A percentile compares a stretch with the other conserved stretches of the same genome.
phyloP scores from a whole-genome alignment of 2,113 vertebrate genomes.

The Sphyrna mokarran region DNA sequence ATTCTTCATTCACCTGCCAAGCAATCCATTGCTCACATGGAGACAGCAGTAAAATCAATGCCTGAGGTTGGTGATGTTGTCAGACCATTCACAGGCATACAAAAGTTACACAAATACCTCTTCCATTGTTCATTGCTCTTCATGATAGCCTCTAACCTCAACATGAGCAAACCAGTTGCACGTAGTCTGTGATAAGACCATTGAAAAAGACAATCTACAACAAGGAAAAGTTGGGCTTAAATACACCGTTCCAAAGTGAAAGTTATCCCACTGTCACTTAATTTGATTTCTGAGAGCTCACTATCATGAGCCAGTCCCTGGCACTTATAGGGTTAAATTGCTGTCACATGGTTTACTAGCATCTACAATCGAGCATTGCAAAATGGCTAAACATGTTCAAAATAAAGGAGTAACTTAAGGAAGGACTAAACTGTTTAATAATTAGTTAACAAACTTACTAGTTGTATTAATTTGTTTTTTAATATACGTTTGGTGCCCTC shows the following conservation, averaged over 20 bases:
- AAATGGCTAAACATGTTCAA: neutral
- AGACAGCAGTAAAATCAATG: neutral
- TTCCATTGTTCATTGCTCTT: neutral
- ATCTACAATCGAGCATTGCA: neutral
- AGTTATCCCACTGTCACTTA: neutral
- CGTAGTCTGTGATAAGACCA: neutral
- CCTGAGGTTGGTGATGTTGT: neutral
- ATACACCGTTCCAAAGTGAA: neutral
- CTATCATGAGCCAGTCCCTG: neutral
- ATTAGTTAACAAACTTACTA: too few relatives aligned
- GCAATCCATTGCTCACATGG: neutral
- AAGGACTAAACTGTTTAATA: too few relatives aligned
- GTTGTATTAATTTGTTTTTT: too few relatives aligned
- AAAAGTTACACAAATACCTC: neutral
- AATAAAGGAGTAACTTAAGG: too few relatives aligned
- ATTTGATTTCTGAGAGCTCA: neutral
- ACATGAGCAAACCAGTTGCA: neutral
- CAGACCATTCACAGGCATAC: neutral
- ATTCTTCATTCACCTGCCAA: neutral
- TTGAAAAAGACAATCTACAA: neutral
- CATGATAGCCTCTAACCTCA: neutral
- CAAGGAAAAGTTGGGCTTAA: neutral
- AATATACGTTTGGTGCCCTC: too few relatives aligned
- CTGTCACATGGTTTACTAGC: too few relatives aligned
- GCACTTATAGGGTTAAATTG: neutral